Conservation (phyloP, 2,888 invertebrate species). For the Abrostola tripartita region DNA sequence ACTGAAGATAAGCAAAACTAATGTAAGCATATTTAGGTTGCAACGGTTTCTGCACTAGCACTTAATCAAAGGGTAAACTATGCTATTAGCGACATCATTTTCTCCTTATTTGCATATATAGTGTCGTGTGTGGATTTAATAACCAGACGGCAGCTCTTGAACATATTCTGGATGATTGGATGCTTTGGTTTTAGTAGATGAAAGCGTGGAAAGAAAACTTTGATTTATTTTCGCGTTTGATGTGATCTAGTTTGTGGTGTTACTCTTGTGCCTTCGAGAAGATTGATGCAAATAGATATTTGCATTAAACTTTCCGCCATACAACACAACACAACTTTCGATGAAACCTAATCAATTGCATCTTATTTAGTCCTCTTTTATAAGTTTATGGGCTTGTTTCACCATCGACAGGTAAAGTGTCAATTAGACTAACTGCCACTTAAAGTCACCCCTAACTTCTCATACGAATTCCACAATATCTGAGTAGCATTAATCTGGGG, state of each 20-base stretch:
- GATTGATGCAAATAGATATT: too few species aligned
- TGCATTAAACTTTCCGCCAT: too few species aligned
- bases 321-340: too few species aligned
- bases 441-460: too few species aligned
- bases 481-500: too few species aligned
- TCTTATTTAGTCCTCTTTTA: too few species aligned
- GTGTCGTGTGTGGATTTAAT: constrained; percentile 56
- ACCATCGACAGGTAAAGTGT: too few species aligned
- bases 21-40: constrained; percentile 46
- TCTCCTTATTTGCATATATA: constrained; percentile 77
- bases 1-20: constrained; percentile 48
- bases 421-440: too few species aligned
- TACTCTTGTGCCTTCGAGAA: neutral
- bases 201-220: constrained; percentile 19
- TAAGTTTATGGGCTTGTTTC: too few species aligned
- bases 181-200: constrained; percentile 38
- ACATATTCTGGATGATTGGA: constrained; percentile 47
- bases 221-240: constrained; percentile 22
- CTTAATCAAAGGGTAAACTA: constrained; percentile 68
- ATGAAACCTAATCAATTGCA: too few species aligned
- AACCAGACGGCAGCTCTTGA: constrained; percentile 39
- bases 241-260: constrained; percentile 10
- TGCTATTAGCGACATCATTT: constrained; percentile 70
- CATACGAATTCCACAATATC: too few species aligned
- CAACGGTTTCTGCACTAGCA: constrained; percentile 47